Evolutionary conservation across 2,888 invertebrate species (phyloP).

Genomic region (Campoplex capitator): DNA sequence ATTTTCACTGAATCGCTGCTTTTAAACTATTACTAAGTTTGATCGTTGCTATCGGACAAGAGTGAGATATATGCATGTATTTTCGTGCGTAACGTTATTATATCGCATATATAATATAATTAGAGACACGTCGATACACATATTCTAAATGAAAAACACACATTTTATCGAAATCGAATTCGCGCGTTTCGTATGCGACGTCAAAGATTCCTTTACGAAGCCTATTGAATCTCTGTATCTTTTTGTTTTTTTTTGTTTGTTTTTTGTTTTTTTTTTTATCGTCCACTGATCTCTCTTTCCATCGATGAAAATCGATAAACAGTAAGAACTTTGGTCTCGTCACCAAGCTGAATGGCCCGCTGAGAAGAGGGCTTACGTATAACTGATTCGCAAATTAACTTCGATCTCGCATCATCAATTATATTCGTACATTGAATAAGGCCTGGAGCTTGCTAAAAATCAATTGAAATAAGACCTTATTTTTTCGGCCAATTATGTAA

Average conservation of each 20-base stretch:
- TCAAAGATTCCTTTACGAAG: slow-evolving; percentile 15
- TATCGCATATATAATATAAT: slow-evolving; percentile 48
- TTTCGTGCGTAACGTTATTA: slow-evolving; percentile 69
- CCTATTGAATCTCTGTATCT: background rate
- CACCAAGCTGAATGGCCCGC: slow-evolving; percentile 83
- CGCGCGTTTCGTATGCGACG: slow-evolving; percentile 31
- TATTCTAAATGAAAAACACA: slow-evolving; percentile 19
- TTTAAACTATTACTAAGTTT: slow-evolving; percentile 56
- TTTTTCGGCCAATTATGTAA: background rate
- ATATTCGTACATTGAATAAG: background rate
- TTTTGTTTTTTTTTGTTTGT: background rate
- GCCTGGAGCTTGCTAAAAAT: background rate
- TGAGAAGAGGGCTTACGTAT: slow-evolving; percentile 82
- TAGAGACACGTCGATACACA: slow-evolving; percentile 69
- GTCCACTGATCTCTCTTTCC: slow-evolving; percentile 54
- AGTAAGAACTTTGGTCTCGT: slow-evolving; percentile 78
- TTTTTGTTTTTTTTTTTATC: slow-evolving; percentile 16
- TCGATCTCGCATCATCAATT: slow-evolving; percentile 13
- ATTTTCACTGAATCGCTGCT: slow-evolving; percentile 46
- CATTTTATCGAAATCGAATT: slow-evolving; percentile 37
- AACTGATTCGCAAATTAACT: slow-evolving; percentile 80
- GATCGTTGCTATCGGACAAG: slow-evolving; percentile 67
- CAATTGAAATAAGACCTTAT: background rate
- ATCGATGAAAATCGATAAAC: slow-evolving; percentile 63
- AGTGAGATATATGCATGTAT: slow-evolving; percentile 69